Conservation (phyloP, 2,888 invertebrate genomes). For the Apomyelois bistriatella region DNA sequence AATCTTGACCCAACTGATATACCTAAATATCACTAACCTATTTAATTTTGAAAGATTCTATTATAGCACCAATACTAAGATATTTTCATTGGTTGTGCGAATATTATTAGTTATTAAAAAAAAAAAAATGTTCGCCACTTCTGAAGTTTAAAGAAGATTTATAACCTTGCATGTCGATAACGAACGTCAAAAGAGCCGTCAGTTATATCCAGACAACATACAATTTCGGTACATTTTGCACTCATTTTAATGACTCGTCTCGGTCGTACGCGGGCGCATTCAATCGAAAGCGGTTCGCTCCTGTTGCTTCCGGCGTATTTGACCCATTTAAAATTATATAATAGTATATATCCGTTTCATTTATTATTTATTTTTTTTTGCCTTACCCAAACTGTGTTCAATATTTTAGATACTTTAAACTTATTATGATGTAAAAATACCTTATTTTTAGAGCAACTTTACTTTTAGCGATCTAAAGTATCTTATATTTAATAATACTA, state of each 20-base stretch:
- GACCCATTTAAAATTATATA: conserved; percentile 10
- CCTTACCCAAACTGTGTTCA: no score
- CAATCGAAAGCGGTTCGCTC: conserved; percentile 29
- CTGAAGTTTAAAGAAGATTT: conserved; percentile 15
- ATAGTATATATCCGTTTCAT: neutral
- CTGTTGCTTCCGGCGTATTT: conserved; percentile 22
- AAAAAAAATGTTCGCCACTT: neutral
- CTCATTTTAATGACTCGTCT: conserved; percentile 46
- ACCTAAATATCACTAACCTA: no score
- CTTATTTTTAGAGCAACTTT: no score
- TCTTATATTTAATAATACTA: no score
- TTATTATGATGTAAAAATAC: no score
- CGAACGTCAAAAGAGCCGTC: conserved; percentile 28
- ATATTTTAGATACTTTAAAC: no score
- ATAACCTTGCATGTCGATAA: conserved; percentile 17
- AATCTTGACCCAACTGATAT: no score
- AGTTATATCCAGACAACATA: conserved; percentile 46
- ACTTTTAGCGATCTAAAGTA: no score
- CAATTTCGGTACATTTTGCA: conserved; percentile 43
- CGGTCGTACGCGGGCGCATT: conserved; percentile 45
- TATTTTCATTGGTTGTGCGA: no score
- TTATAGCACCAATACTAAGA: no score
- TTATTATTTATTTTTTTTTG: neutral
- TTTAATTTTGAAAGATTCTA: no score
- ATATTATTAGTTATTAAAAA: no score